phyloP scores from a whole-genome alignment of 2,888 invertebrate species.

The Crocallis elinguaria region DNA sequence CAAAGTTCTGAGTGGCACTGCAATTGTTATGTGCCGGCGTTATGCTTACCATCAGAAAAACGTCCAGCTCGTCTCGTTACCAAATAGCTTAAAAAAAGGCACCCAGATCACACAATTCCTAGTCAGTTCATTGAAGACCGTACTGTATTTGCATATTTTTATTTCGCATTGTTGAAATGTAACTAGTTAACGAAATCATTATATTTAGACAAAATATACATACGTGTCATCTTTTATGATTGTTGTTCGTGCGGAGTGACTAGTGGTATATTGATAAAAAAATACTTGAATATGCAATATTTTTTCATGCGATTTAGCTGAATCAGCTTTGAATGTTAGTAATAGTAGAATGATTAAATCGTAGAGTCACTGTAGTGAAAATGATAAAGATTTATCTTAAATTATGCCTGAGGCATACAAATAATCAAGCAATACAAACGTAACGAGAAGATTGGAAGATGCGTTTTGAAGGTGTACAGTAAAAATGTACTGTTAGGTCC shows the following conservation, averaged over 20 bases:
- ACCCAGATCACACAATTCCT: constrained; percentile 48
- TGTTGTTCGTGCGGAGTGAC: constrained; percentile 46
- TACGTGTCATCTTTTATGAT: constrained; percentile 42
- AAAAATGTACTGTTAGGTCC: no score
- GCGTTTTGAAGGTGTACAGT: constrained; percentile 21
- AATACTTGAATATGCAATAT: constrained; percentile 65
- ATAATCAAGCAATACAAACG: constrained; percentile 35
- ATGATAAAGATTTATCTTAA: constrained; percentile 45
- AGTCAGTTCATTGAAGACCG: constrained; percentile 55
- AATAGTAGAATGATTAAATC: constrained; percentile 52
- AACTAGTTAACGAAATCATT: constrained; percentile 20
- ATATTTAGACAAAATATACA: constrained; percentile 26
- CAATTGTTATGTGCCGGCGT: no score
- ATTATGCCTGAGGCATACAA: constrained; percentile 29
- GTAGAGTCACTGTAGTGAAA: constrained; percentile 59
- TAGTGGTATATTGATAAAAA: constrained; percentile 40
- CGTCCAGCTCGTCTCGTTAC: no score
- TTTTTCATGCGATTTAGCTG: constrained; percentile 69
- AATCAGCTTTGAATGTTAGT: constrained; percentile 75
- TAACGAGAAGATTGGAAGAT: constrained; percentile 15
- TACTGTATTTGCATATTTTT: constrained; percentile 48
- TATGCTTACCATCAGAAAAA: no score
- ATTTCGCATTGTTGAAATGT: constrained; percentile 50
- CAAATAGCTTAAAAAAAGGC: background rate
- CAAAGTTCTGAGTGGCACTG: no score